Evolutionary conservation across 2,113 vertebrate species (phyloP), one percentile per base, ranked within the genome.

Genomic region (Apeltes quadracus): DNA sequence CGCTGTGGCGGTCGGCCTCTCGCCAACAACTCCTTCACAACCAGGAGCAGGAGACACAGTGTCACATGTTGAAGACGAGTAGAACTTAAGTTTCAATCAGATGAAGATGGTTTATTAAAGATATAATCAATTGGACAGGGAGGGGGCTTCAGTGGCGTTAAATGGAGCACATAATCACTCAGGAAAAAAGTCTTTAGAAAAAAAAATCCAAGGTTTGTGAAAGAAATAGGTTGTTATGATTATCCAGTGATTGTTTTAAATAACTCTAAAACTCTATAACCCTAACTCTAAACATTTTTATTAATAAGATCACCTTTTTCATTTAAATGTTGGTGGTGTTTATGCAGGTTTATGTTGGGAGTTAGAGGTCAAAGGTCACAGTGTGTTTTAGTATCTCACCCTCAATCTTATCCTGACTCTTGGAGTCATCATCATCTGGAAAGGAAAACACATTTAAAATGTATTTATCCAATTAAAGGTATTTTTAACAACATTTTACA

Each of bases 351-450:
- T 87, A 87, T 65, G 53, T 3, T 34, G 8, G 10, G 29, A 8
- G 50, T 67, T 70, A 55, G 66, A 29, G 55, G 58, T 81, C 70
- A 73, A 69, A 81, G 69, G 39, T 43, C 39, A 43, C 39, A 43
- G 39, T 43, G 39, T 43, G 39, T 43, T 43, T 43, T 43, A 43
- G 39, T 41, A 83, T 92, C 90, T 93, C 93, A 94, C 93, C 93
- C 91, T 89, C 87, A 89, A 86, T 81, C 76, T 77, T 89, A 92
- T 91, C 91, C 81, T 92, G 92, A 92, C 90, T 91, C 82, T 92
- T 83, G 90, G 91, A 93, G 89, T 94, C 92, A 92, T 94, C 93
- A 76, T 94, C 92, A 93, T 94, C 93, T 93, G 92, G 80, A 89
- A 93, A 92, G 88, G 84, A 89, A 85, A 84, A 87, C 78, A 90